phyloP scores from a whole-genome alignment of 2,113 vertebrate species.

The Plestiodon gilberti region DNA sequence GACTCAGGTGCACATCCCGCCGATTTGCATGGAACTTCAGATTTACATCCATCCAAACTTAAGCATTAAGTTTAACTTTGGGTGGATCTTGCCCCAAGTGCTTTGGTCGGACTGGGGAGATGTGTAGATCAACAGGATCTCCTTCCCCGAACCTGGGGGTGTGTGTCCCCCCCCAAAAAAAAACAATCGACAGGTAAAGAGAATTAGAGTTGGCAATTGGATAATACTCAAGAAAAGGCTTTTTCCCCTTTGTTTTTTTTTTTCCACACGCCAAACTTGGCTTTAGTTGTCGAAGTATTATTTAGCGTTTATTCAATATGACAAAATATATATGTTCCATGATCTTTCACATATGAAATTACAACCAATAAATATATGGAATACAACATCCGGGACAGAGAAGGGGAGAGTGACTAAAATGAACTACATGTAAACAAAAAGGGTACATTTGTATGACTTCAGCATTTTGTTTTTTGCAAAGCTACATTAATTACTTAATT shows the following conservation, averaged over 20 bases:
- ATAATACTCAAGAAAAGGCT: background rate
- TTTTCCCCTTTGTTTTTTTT: too few relatives aligned
- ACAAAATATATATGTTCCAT: conserved; percentile 79
- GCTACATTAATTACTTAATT: conserved; percentile 51
- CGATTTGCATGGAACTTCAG: background rate
- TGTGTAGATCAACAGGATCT: background rate
- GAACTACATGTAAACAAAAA: conserved; percentile 55
- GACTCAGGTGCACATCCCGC: background rate
- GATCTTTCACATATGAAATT: conserved; percentile 53
- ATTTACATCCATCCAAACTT: background rate
- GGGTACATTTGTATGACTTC: conserved; percentile 52
- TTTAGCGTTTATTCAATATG: conserved; percentile 75
- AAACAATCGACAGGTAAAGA: background rate
- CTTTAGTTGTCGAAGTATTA: conserved; percentile 12
- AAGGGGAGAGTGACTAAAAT: conserved; percentile 28
- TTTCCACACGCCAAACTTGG: background rate
- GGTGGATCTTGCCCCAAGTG: background rate
- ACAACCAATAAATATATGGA: conserved; percentile 74
- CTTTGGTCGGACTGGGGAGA: background rate
- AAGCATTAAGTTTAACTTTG: background rate
- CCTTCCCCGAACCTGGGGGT: background rate
- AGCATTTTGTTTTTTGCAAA: conserved; percentile 37
- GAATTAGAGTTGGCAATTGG: background rate
- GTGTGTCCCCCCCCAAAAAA: too few relatives aligned
- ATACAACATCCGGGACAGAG: conserved; percentile 30